Base-by-base conservation (phyloP, 2,797 vertebrate genomes). In the Amphiprion clarkii region DNA sequence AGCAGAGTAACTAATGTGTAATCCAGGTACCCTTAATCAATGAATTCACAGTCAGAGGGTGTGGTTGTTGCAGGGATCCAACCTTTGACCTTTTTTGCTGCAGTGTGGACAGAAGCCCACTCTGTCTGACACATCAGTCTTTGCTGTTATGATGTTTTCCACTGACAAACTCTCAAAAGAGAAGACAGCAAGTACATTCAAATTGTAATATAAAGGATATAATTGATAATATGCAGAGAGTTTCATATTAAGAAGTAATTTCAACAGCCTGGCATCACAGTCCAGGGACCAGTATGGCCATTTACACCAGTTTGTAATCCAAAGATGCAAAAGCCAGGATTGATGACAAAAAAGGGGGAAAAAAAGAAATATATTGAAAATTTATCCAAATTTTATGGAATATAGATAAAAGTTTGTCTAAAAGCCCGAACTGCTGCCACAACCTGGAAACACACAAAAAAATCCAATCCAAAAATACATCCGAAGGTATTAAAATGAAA, bases 101-200 rank as follows among this genome's bases (percentile, higher is more conserved):
- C 63, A 81, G 74, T 55, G 10, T 14, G 70, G 40, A 61, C 74
- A 65, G 23, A 21, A 16, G 23, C 54, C 27, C 70, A 69, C 62
- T 13, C 75, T 61, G 23, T 65, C 53, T 12, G 66, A 72, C 51
- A 74, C 46, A 52, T 77, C 66, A 81, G 79, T 80, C 71, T 76
- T 64, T 84, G 75, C 57, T 53, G 67, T 33, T 60, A 10, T 16
- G 29, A 31, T 42, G 46, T 16, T 75, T 60, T 78, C 71, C 66
- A 39, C 39, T 36, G 67, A 74, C 33, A 77, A 54, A 61, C 46
- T 76, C 54, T 71, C 64, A 67, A 29, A 67, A 39, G 64, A 64
- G 42, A 4, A 60, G 61, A 85, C 49, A 82, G 27, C 63, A 76
- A 71, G 72, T 83, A 93, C 88, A 91, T 91, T 91, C 89, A 89